Base-by-base conservation (phyloP, 2,797 vertebrate genomes). In the Phoxinus dragarum region DNA sequence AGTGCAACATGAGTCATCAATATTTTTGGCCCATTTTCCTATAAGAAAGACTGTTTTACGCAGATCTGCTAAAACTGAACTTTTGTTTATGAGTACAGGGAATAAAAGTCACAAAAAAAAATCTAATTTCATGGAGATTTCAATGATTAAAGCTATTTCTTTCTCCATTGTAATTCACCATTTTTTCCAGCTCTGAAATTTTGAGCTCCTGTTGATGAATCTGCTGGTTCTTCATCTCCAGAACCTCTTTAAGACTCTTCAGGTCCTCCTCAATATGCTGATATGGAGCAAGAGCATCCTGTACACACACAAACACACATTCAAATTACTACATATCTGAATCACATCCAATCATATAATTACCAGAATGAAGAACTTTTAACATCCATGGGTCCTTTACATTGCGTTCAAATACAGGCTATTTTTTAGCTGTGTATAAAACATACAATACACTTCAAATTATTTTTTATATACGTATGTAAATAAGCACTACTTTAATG, bases 171-270 rank as follows among this genome's bases (percentile, higher is more conserved):
- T 19, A 27, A 71, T 96, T 93, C 92, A 99, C 98, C 96, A 98
- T 96, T 94, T 96, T 98, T 91, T 99, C 97, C 88, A 99, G 93
- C 78, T 99, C 97, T 11, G 97, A 93, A 38, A 99, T 99, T 92
- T 96, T 97, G 88, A 97, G 95, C 75, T 99, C 97, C 92, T 99
- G 98, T 81, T 97, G 94, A 88, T 98, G 98, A 89, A 99, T 99
- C 88, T 98, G 97, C 85, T 97, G 96, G 91, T 98, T 99, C 93
- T 99, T 99, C 97, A 99, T 97, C 92, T 98, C 97, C 86, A 99
- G 91, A 80, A 99, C 96, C 52, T 99, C 97, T 91, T 97, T 98
- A 80, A 99, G 95, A 85, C 98, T 99, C 91, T 96, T 96, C 91
- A 99, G 92, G 84, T 99, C 98, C 91, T 98, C 96, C 90, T 99